Conservation (phyloP, 2,113 vertebrate genomes). For the Trachemys scripta region DNA sequence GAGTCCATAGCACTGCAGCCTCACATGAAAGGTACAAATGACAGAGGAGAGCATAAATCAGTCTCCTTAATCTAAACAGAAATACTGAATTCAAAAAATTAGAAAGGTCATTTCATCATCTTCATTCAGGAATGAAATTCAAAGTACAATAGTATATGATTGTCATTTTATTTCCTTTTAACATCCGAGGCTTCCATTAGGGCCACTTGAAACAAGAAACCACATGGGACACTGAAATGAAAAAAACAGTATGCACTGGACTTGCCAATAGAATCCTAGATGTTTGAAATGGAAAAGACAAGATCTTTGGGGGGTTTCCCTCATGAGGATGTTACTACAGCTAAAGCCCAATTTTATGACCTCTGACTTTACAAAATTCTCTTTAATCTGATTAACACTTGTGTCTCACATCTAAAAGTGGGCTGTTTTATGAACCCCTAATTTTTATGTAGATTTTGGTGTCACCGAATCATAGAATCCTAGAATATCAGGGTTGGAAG, state of each 20-base stretch:
- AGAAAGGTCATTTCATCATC: slow-evolving; percentile 10
- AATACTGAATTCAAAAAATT: slow-evolving; percentile 23
- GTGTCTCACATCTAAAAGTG: not conserved
- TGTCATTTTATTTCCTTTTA: slow-evolving; percentile 28
- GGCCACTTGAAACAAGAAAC: not conserved
- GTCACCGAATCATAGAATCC: not conserved
- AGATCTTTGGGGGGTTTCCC: slow-evolving; percentile 15
- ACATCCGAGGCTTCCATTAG: not conserved
- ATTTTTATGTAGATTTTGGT: not conserved
- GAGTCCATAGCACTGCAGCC: slow-evolving; percentile 12
- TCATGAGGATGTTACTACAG: not conserved
- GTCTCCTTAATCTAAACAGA: slow-evolving; percentile 1
- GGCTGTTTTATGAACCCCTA: not conserved
- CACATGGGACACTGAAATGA: not conserved
- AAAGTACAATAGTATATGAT: not conserved
- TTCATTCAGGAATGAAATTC: not conserved
- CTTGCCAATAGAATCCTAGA: not conserved
- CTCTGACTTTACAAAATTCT: not conserved
- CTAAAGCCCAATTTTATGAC: not conserved
- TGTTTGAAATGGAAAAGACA: not conserved
- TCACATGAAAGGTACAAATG: slow-evolving; percentile 5
- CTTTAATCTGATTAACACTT: not conserved
- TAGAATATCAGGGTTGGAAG: too few relatives aligned
- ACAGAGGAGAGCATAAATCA: slow-evolving; percentile 20
- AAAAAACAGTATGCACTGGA: not conserved